phyloP scores from a whole-genome alignment of 1,140 invertebrate genomes.

The Trinorchestia longiramus region DNA sequence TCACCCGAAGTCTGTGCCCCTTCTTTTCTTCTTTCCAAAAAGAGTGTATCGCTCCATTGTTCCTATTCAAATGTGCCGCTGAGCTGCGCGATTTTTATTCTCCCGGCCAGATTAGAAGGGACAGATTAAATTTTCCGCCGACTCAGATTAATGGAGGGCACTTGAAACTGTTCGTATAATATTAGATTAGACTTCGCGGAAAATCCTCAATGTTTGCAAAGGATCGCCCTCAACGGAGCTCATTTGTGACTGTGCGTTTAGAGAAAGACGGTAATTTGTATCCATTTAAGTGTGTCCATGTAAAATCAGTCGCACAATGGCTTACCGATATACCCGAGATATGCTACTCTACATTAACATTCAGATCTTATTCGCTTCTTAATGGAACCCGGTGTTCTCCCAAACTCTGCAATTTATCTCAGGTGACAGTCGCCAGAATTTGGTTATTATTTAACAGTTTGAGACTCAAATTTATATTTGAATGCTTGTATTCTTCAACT shows the following conservation, averaged over 20 bases:
- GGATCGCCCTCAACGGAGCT: not conserved
- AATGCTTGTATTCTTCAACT: not conserved
- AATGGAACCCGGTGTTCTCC: slow-evolving; percentile 22
- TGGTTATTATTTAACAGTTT: not conserved
- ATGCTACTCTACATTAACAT: slow-evolving; percentile 50
- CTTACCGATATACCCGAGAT: slow-evolving; percentile 35
- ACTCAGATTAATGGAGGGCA: slow-evolving; percentile 51
- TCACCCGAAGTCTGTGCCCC: not conserved
- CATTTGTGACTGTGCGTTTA: slow-evolving; percentile 53
- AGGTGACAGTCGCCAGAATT: not conserved
- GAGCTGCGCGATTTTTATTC: slow-evolving; percentile 40
- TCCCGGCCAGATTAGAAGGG: slow-evolving; percentile 41
- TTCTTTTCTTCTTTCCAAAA: slow-evolving; percentile 32
- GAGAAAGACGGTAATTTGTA: slow-evolving; percentile 53
- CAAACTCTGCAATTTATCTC: slow-evolving; percentile 15
- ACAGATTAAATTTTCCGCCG: slow-evolving; percentile 50
- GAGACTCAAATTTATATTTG: not conserved
- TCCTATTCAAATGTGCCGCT: slow-evolving; percentile 48
- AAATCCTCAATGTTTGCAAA: slow-evolving; percentile 51
- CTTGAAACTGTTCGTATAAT: slow-evolving; percentile 53
- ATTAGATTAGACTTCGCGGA: slow-evolving; percentile 52
- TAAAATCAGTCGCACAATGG: slow-evolving; percentile 47
- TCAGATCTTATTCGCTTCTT: slow-evolving; percentile 26
- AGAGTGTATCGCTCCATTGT: slow-evolving; percentile 43
- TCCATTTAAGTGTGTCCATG: slow-evolving; percentile 54